Conservation (phyloP, 2,888 invertebrate species). For the Herminia tarsipennalis region DNA sequence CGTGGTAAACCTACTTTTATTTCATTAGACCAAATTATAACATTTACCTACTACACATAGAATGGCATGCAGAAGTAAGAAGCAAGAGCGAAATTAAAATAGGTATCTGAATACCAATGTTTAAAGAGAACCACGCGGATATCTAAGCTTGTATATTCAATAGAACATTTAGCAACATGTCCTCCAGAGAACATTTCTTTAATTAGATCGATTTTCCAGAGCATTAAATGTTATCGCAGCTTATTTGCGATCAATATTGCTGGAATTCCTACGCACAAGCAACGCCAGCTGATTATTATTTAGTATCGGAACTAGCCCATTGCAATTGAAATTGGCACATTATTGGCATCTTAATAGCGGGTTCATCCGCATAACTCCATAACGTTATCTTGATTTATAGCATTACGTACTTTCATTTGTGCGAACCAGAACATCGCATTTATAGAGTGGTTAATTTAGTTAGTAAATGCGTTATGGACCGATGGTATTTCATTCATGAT, state of each 20-base stretch:
- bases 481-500: slow-evolving; percentile 71
- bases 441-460: slow-evolving; percentile 65
- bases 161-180: too few relatives aligned
- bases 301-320: slow-evolving; percentile 60
- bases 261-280: slow-evolving; percentile 54
- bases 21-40: too few relatives aligned
- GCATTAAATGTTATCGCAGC: slow-evolving; percentile 32
- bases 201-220: slow-evolving; percentile 9
- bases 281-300: slow-evolving; percentile 56
- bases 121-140: too few relatives aligned
- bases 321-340: slow-evolving; percentile 73
- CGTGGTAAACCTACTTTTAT: too few relatives aligned
- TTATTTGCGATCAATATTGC: slow-evolving; percentile 31
- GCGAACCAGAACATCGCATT: slow-evolving; percentile 60
- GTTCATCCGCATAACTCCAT: slow-evolving; percentile 73
- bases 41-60: too few relatives aligned
- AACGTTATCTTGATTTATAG: slow-evolving; percentile 78
- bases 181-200: too few relatives aligned
- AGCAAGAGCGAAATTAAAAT: too few relatives aligned
- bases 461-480: slow-evolving; percentile 59
- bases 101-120: too few relatives aligned
- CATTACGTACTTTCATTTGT: slow-evolving; percentile 59
- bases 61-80: too few relatives aligned
- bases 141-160: too few relatives aligned
- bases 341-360: slow-evolving; percentile 76